A percentile compares a stretch with the other conserved stretches of the same genome.
These are phyloP conservation scores for Nymphalis io DNA, from an alignment of 1,140 invertebrate genomes.

Conservation along the genomic window DNA sequence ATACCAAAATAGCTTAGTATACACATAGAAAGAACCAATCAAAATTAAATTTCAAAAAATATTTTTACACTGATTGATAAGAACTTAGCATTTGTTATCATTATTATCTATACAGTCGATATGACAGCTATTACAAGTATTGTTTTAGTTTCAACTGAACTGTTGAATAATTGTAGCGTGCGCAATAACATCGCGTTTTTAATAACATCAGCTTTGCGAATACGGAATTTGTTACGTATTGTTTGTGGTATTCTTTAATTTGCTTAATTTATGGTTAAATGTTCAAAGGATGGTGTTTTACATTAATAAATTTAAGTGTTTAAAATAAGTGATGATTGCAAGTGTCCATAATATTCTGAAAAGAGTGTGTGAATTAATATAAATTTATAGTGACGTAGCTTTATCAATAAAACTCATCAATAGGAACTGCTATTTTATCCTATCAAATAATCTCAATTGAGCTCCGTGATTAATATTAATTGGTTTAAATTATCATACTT, in stretches of 20 bases:
- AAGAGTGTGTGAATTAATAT: neutral
- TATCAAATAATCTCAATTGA: constrained; percentile 25
- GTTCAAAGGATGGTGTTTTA: neutral
- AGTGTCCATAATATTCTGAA: neutral
- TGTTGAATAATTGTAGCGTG: constrained; percentile 20
- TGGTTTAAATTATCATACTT: constrained; percentile 25
- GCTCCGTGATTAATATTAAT: constrained; percentile 19
- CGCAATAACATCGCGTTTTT: neutral
- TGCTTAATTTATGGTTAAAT: neutral
- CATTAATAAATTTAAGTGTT: neutral
- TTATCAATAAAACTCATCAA: neutral
- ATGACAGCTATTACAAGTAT: constrained; percentile 39
- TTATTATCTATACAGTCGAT: constrained; percentile 51
- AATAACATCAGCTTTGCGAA: neutral
- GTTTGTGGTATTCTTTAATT: neutral
- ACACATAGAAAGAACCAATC: constrained; percentile 27
- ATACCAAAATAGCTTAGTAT: neutral
- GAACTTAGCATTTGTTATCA: constrained; percentile 49
- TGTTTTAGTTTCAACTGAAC: constrained; percentile 43
- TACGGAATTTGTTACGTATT: neutral
- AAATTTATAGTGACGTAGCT: neutral
- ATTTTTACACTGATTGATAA: constrained; percentile 57
- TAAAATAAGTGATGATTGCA: neutral
- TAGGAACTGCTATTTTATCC: constrained; percentile 5
- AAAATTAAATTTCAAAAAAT: constrained; percentile 43